Evolutionary conservation across 64 coral and sea anemone genomes (phyloP).

Genomic region (Montipora capricornis): DNA sequence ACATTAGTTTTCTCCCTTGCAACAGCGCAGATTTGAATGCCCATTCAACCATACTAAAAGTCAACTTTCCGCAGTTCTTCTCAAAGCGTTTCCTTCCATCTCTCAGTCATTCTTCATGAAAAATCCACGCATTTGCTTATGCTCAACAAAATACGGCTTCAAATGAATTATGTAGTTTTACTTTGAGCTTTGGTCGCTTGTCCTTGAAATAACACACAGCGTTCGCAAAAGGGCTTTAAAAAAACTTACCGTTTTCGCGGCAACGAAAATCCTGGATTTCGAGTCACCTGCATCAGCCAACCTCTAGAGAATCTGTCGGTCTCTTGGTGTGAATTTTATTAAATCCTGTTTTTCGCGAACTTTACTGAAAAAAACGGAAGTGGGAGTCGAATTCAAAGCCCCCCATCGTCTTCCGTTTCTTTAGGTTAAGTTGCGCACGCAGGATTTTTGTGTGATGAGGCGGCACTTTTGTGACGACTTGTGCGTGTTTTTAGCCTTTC

Average conservation of each 20-base stretch:
- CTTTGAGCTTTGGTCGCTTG: background rate
- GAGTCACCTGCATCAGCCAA: background rate
- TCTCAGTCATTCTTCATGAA: too few species aligned
- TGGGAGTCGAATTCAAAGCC: too few species aligned
- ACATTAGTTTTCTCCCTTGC: too few species aligned
- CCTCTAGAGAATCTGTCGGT: background rate
- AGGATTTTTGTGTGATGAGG: background rate
- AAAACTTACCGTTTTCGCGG: background rate
- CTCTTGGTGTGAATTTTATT: constrained; percentile 16
- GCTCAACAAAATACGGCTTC: too few species aligned
- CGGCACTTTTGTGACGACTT: background rate
- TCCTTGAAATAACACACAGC: background rate
- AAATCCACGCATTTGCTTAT: too few species aligned
- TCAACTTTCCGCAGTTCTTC: too few species aligned
- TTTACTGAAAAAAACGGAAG: constrained; percentile 13
- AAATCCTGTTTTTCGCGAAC: background rate
- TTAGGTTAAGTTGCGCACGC: background rate
- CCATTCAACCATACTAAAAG: too few species aligned
- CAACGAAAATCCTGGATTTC: background rate
- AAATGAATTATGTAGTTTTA: too few species aligned
- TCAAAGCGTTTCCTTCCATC: too few species aligned
- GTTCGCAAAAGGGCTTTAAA: background rate
- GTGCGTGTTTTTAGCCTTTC: constrained; percentile 18
- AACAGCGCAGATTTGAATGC: too few species aligned
- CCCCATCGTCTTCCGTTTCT: background rate